These are phyloP conservation scores for Delphinapterus leucas DNA, from an alignment of 2,113 vertebrate species.

Conservation along the genomic window DNA sequence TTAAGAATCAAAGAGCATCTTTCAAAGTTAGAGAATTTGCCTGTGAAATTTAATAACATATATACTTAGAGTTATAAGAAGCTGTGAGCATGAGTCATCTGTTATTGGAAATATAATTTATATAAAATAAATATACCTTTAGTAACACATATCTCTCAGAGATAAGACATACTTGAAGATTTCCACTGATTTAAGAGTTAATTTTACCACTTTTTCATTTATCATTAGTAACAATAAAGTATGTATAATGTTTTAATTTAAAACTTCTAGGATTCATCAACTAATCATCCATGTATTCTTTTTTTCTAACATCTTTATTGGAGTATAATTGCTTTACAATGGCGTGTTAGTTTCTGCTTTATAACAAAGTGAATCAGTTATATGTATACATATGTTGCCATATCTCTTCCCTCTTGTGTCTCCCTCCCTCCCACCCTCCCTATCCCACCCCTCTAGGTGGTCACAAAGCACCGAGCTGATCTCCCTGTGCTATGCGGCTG, in stretches of 20 bases:
- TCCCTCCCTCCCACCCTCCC: too few relatives aligned
- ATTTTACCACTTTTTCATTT: neutral
- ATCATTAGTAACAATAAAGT: neutral
- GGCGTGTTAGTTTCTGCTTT: too few relatives aligned
- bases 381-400: too few relatives aligned
- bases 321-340: too few relatives aligned
- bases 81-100: neutral
- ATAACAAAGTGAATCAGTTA: too few relatives aligned
- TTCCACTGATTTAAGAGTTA: neutral
- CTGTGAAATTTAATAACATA: neutral
- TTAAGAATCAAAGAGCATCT: neutral
- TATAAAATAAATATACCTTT: neutral
- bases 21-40: neutral
- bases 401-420: too few relatives aligned
- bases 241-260: neutral
- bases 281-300: neutral
- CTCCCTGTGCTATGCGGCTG: neutral
- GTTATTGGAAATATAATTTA: neutral
- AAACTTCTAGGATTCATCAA: neutral
- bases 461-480: too few relatives aligned
- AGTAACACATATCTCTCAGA: neutral
- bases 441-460: too few relatives aligned
- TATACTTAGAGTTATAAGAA: conserved; percentile 1
- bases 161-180: neutral
- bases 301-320: neutral